Conservation (phyloP, 2,113 vertebrate genomes). For the Ploceus nigricollis region DNA sequence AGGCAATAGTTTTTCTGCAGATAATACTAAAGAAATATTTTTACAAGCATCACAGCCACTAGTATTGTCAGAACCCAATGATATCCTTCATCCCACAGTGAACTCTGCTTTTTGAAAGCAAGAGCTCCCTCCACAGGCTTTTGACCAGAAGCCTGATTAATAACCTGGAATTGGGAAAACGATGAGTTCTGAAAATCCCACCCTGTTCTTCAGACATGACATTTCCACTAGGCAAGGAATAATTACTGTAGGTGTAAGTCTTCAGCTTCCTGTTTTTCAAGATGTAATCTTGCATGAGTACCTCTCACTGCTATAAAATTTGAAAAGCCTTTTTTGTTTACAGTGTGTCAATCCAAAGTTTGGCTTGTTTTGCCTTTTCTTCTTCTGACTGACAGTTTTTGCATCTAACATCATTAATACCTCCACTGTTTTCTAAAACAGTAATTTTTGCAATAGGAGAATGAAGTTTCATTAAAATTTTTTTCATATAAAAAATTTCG, state of each 20-base stretch:
- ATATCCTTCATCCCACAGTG: background rate
- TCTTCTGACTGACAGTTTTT: background rate
- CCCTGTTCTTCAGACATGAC: background rate
- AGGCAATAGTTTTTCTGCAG: background rate
- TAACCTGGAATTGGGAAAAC: background rate
- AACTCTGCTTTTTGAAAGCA: background rate
- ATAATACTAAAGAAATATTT: background rate
- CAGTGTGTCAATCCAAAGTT: background rate
- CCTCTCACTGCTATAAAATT: background rate
- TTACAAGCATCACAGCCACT: background rate
- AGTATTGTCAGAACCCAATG: background rate
- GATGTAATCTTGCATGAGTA: background rate
- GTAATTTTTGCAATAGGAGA: background rate
- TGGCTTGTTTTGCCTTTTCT: background rate
- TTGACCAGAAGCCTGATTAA: background rate
- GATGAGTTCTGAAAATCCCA: background rate
- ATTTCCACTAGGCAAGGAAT: background rate
- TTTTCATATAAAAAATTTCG: background rate
- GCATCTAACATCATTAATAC: background rate
- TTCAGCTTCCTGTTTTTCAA: background rate
- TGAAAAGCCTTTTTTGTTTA: background rate
- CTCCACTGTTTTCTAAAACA: background rate
- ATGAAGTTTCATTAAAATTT: background rate
- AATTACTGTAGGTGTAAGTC: background rate
- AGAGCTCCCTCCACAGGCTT: background rate